Percentiles rank a stretch among this genome's conserved stretches.
Conservation (phyloP, 2,113 vertebrate genomes). For the Edolisoma coerulescens region DNA sequence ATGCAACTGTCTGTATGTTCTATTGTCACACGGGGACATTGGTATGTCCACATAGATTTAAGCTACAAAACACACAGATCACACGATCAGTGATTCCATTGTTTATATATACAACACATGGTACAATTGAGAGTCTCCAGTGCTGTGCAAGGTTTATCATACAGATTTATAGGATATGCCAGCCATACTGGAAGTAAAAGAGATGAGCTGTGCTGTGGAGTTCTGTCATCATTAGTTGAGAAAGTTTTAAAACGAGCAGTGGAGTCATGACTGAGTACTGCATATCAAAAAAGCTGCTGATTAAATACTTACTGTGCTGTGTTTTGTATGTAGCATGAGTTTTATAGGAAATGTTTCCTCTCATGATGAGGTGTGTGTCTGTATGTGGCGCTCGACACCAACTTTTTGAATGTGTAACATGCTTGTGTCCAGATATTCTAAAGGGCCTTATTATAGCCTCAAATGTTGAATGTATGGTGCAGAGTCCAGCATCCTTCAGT, state of each 20-base stretch:
- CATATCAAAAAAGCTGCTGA: neutral
- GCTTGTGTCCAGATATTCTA: neutral
- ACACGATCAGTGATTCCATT: neutral
- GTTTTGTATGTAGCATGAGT: neutral
- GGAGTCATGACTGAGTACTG: neutral
- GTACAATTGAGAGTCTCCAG: neutral
- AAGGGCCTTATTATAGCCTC: neutral
- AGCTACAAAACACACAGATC: neutral
- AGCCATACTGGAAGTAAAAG: neutral
- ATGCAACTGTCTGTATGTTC: neutral
- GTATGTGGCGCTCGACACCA: neutral
- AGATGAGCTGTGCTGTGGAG: neutral
- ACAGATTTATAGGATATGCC: neutral
- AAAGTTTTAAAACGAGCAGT: accelerated
- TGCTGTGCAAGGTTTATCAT: neutral
- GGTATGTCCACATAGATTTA: neutral
- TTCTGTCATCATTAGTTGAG: neutral
- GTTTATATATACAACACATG: neutral
- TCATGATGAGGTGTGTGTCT: neutral
- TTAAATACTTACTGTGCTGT: neutral
- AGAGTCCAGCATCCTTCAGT: neutral
- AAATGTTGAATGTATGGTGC: neutral
- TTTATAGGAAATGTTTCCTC: neutral
- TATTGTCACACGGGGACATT: neutral
- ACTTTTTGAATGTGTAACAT: neutral